Evolutionary conservation across 2,797 vertebrate genomes (phyloP), one percentile per base, ranked within the genome.

Genomic region (Microctenopoma steveboyesi): DNA sequence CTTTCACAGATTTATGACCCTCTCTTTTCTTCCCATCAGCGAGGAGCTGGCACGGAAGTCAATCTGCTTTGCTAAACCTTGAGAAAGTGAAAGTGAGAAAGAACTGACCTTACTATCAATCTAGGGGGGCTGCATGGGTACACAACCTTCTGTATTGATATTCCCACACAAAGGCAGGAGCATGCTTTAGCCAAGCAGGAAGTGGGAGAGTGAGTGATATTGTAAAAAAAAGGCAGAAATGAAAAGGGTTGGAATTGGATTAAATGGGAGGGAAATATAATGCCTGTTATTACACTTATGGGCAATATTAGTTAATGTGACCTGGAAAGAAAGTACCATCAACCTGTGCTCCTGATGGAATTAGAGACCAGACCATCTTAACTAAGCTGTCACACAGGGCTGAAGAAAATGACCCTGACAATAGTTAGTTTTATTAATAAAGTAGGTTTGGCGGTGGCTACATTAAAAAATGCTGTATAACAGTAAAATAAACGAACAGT

Each of bases 241-340:
- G 40, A 56, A 64, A 28, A 40, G 50, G 30, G 60, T 45, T 62
- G 64, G 46, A 46, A 75, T 25, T 51, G 64, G 71, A 83, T 79
- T 81, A 66, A 83, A 77, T 35, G 27, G 28, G 13, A 71, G 43
- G 53, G 64, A 80, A 69, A 75, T 60, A 84, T 64, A 37, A 74
- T 76, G 78, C 83, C 58, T 68, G 68, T 77, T 88, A 72, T 78
- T 81, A 82, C 76, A 85, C 56, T 15, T 53, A 58, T 61, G 63
- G 82, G 74, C 62, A 52, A 78, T 84, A 79, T 90, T 79, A 81
- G 75, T 79, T 60, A 11, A 52, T 58, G 68, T 78, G 80, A 83
- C 83, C 87, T 81, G 64, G 46, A 65, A 50, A 71, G 67, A 80
- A 72, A 85, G 71, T 68, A 5, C 69, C 86, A 91, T 93, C 89